Conservation (phyloP, 1,140 invertebrate genomes). For the Tribolium castaneum region DNA sequence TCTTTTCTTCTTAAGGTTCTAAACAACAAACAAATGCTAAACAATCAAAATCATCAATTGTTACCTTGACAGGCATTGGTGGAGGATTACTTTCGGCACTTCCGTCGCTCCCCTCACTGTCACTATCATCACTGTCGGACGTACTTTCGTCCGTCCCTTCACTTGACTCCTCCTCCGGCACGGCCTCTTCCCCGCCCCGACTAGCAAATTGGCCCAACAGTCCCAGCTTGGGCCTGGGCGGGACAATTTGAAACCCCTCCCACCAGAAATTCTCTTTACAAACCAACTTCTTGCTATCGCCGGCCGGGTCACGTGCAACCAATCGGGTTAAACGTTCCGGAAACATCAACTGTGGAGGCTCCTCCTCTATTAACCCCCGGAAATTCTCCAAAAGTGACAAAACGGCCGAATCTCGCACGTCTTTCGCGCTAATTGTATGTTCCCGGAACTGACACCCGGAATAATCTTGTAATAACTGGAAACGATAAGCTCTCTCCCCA, state of each 20-base stretch:
- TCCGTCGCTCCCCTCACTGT: conserved; percentile 35
- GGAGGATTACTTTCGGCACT: conserved; percentile 53
- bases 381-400: conserved; percentile 69
- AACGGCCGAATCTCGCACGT: conserved; percentile 68
- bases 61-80: conserved; percentile 16
- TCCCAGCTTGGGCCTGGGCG: conserved; percentile 71
- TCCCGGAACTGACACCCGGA: conserved; percentile 73
- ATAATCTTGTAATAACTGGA: conserved; percentile 58
- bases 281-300: conserved; percentile 49
- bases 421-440: conserved; percentile 69
- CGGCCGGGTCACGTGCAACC: conserved; percentile 67
- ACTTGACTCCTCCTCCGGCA: conserved; percentile 47
- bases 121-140: not conserved
- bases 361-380: conserved; percentile 70
- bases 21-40: not conserved
- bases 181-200: conserved; percentile 24
- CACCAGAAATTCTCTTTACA: conserved; percentile 74
- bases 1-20: conserved; percentile 33
- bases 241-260: conserved; percentile 75
- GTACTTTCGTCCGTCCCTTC: conserved; percentile 49
- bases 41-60: not conserved
- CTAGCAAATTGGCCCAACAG: conserved; percentile 67
- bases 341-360: conserved; percentile 73
- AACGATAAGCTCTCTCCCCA: conserved; percentile 79
- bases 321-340: conserved; percentile 75